Percentiles rank a stretch among this genome's conserved stretches.
Conservation (phyloP, 2,113 vertebrate genomes). For the Nyctereutes procyonoides region DNA sequence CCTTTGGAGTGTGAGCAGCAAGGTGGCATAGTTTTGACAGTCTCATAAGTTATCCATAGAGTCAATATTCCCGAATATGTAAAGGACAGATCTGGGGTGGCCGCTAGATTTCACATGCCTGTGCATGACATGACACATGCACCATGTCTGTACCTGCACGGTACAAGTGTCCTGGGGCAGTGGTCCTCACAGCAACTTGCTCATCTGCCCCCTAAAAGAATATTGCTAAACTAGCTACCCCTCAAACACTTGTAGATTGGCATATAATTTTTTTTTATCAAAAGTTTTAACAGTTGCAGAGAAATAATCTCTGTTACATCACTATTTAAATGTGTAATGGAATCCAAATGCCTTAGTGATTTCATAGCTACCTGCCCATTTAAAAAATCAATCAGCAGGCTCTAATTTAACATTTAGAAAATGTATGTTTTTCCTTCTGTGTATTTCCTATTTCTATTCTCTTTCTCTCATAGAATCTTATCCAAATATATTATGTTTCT, state of each 20-base stretch:
- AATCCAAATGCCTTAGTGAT: neutral
- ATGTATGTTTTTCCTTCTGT: neutral
- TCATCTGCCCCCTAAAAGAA: neutral
- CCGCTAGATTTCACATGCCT: neutral
- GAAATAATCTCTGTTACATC: neutral
- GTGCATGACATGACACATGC: neutral
- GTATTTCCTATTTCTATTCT: neutral
- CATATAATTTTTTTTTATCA: neutral
- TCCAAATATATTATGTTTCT: neutral
- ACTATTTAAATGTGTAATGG: neutral
- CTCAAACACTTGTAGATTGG: neutral
- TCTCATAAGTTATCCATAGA: neutral
- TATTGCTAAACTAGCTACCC: no score
- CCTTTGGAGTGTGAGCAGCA: no score
- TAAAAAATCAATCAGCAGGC: neutral
- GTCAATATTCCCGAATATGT: neutral
- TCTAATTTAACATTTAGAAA: neutral
- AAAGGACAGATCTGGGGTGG: neutral
- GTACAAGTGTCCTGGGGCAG: accelerated
- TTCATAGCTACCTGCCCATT: neutral
- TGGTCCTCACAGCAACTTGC: neutral
- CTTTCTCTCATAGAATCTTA: neutral
- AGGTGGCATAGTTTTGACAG: neutral
- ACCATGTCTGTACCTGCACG: neutral
- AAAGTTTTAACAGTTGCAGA: neutral